Evolutionary conservation across 1,140 invertebrate species (phyloP).

Genomic region (Drosophila sulfurigaster): DNA sequence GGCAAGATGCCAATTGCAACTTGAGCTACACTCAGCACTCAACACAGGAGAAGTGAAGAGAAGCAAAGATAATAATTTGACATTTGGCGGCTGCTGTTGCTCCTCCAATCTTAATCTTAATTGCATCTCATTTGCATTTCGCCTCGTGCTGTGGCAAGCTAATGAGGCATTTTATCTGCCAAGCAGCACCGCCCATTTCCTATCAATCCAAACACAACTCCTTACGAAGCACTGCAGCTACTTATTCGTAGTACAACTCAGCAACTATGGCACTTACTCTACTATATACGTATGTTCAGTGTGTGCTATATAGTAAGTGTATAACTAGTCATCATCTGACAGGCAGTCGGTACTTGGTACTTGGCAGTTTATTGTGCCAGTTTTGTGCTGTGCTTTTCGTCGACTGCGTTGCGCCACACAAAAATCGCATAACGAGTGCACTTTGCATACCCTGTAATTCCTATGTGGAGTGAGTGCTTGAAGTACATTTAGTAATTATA

Average conservation of each 20-base stretch:
- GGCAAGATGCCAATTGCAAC: slow-evolving; percentile 52
- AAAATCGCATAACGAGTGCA: slow-evolving; percentile 31
- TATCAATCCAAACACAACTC: slow-evolving; percentile 11
- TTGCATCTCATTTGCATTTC: slow-evolving; percentile 50
- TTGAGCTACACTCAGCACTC: slow-evolving; percentile 22
- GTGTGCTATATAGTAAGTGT: background rate
- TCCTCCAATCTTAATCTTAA: slow-evolving; percentile 29
- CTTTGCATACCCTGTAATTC: slow-evolving; percentile 24
- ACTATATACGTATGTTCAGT: background rate
- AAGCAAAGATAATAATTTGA: slow-evolving; percentile 5
- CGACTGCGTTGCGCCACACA: slow-evolving; percentile 21
- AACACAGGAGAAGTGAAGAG: too few species aligned
- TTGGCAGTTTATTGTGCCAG: slow-evolving; percentile 70
- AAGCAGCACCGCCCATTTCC: background rate
- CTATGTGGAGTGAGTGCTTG: background rate
- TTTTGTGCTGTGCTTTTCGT: slow-evolving; percentile 24
- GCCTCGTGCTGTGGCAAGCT: slow-evolving; percentile 43
- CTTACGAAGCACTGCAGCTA: background rate
- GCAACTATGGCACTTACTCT: background rate
- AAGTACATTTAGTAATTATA: too few species aligned
- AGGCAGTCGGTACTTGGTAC: slow-evolving; percentile 16
- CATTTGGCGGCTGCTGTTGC: background rate
- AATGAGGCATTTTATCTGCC: slow-evolving; percentile 62
- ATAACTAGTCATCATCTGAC: slow-evolving; percentile 10
- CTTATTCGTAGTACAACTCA: too few species aligned